phyloP scores from a whole-genome alignment of 2,113 vertebrate species.

The Plectropomus leopardus region DNA sequence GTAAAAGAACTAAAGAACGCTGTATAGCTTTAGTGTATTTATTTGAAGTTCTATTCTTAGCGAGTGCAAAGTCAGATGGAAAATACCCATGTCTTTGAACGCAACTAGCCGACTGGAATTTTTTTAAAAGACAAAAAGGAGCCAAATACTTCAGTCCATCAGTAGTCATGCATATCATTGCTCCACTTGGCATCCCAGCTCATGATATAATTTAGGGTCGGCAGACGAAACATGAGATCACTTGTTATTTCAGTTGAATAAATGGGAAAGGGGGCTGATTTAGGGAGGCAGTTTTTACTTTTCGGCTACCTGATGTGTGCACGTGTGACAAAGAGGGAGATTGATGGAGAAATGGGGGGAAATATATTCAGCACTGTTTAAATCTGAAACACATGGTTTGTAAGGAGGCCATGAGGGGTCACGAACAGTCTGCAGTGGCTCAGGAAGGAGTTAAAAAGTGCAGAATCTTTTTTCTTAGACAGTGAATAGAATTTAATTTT shows the following conservation, averaged over 20 bases:
- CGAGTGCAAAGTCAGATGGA: constrained; percentile 64
- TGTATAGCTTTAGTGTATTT: constrained; percentile 48
- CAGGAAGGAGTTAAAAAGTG: constrained; percentile 16
- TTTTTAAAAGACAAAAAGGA: constrained; percentile 53
- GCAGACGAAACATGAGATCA: constrained; percentile 72
- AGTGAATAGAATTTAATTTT: constrained; percentile 30
- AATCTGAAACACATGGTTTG: constrained; percentile 70
- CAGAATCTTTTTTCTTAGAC: constrained; percentile 3
- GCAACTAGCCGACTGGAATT: constrained; percentile 57
- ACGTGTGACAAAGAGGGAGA: constrained; percentile 50
- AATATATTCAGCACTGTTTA: constrained; percentile 37
- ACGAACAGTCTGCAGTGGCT: constrained; percentile 17
- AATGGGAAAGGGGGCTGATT: constrained; percentile 54
- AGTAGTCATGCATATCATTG: constrained; percentile 75
- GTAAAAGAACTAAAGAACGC: constrained; percentile 45
- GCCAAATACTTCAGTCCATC: constrained; percentile 60
- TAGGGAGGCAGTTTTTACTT: constrained; percentile 45
- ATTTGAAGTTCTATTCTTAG: constrained; percentile 72
- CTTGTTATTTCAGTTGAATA: constrained; percentile 71
- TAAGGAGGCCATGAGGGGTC: constrained; percentile 41
- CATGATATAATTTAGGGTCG: constrained; percentile 55
- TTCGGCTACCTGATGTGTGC: constrained; percentile 63
- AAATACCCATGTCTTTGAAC: constrained; percentile 72
- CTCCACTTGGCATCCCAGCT: constrained; percentile 65
- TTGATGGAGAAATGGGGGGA: constrained; percentile 38